These are phyloP conservation scores for Danaus melanippus DNA, from an alignment of 1,140 invertebrate genomes.

Conservation along the genomic window DNA sequence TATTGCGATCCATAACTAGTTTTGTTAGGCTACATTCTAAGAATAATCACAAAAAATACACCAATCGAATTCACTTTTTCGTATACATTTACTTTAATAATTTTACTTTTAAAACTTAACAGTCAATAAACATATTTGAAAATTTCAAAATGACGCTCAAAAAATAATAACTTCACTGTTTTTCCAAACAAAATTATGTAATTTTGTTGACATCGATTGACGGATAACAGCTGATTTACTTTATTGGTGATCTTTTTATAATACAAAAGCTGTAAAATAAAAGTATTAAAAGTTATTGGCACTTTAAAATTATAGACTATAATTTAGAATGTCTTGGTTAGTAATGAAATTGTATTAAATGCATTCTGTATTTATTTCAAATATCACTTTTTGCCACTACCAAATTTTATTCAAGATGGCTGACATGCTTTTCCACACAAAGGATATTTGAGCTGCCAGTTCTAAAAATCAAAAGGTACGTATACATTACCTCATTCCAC, in stretches of 20 bases:
- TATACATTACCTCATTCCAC: too few species aligned
- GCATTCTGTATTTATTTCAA: conserved; percentile 55
- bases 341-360: conserved; percentile 32
- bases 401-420: conserved; percentile 66
- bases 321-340: conserved; percentile 37
- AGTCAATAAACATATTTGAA: conserved; percentile 45
- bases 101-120: conserved; percentile 42
- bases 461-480: conserved; percentile 14
- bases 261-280: conserved; percentile 22
- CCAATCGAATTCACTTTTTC: conserved; percentile 32
- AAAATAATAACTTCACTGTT: conserved; percentile 61
- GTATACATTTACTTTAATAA: conserved; percentile 46
- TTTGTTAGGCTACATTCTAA: conserved; percentile 59
- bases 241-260: conserved; percentile 63
- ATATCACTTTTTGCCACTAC: conserved; percentile 51
- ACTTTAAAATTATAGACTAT: conserved; percentile 34
- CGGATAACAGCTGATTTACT: conserved; percentile 71
- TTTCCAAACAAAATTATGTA: conserved; percentile 73
- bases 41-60: conserved; percentile 41
- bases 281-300: conserved; percentile 21
- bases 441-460: conserved; percentile 25
- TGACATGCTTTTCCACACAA: conserved; percentile 24
- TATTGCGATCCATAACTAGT: conserved; percentile 59
- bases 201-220: conserved; percentile 73
- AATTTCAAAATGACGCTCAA: conserved; percentile 60